Base-by-base conservation (phyloP, 2,888 invertebrate genomes). In the Calliphora vomitoria region DNA sequence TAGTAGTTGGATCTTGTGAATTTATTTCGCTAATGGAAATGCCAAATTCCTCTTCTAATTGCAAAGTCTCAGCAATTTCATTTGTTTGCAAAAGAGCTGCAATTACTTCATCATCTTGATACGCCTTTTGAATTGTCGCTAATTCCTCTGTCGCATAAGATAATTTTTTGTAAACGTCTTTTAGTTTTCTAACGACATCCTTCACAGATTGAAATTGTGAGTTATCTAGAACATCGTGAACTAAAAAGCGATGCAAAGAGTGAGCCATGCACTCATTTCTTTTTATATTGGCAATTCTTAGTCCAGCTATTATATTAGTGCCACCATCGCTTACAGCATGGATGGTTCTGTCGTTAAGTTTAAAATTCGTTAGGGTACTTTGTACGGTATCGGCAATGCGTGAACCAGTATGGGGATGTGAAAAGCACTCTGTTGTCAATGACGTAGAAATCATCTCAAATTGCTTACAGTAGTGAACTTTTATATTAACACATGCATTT, bases 221-320 rank as follows among this genome's bases (percentile, higher is more conserved):
- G 18, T 78, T 58, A 1, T 78, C n/a, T n/a, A 78, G 41, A 15
- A 78, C n/a, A 31, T 68, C 25, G 25, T 25, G 25, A 25, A 25
- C 25, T 25, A 25, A 25, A 25, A 25, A 25, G 25, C 25, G 25
- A 25, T 68, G 55, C 3, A 8, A 62, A 13, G 79, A 55, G 25
- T 79, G 69, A 31, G 60, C 69, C 68, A 44, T 18, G 41, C 69
- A 79, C 47, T 53, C 69, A 20, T 60, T 69, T 35, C 69, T 31
- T 0, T 20, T 8, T 13, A 79, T 69, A 13, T 79, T 38, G n/a
- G 44, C 15, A 15, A 79, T 38, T 41, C 25, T 79, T 38, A 66
- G 13, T 1, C 20, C 62, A 18, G 71, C n/a, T 13, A 80, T 44
- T 44, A 80, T 71, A 31, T 80, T 80, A 47, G 60, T 15, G 20